Conservation (phyloP, 2,797 vertebrate species). For the Alcedo quadribrachys region DNA sequence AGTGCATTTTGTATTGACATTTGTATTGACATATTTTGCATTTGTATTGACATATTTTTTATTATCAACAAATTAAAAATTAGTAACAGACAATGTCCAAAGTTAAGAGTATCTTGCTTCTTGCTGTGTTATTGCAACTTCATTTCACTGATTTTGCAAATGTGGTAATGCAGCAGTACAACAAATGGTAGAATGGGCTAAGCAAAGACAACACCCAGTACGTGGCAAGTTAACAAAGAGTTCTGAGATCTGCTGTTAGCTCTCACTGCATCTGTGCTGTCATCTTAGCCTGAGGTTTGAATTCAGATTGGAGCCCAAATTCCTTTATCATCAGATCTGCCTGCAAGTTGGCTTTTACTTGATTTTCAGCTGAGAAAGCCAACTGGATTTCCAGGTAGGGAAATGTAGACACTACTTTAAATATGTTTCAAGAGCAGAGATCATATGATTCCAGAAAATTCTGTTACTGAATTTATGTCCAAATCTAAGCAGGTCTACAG, state of each 20-base stretch:
- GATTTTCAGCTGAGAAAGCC: background rate
- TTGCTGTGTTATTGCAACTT: background rate
- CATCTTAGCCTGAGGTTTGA: background rate
- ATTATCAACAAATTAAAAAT: background rate
- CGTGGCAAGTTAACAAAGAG: background rate
- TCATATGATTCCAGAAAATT: background rate
- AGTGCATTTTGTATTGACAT: background rate
- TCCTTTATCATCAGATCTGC: background rate
- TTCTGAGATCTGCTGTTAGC: background rate
- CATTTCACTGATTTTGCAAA: background rate
- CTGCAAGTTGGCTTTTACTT: background rate
- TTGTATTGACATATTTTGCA: background rate
- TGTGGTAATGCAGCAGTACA: rapidly evolving
- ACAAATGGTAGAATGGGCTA: background rate
- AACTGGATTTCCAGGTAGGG: background rate
- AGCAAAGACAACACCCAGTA: background rate
- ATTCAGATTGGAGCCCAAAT: background rate
- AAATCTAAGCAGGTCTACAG: background rate
- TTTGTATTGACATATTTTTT: background rate
- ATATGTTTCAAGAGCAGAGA: background rate
- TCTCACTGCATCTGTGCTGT: background rate
- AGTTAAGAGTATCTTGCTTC: background rate
- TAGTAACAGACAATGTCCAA: background rate
- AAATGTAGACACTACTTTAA: background rate
- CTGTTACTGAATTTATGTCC: background rate